These are phyloP conservation scores for Gadopsis marmoratus DNA, from an alignment of 2,797 vertebrate species.

Conservation along the genomic window DNA sequence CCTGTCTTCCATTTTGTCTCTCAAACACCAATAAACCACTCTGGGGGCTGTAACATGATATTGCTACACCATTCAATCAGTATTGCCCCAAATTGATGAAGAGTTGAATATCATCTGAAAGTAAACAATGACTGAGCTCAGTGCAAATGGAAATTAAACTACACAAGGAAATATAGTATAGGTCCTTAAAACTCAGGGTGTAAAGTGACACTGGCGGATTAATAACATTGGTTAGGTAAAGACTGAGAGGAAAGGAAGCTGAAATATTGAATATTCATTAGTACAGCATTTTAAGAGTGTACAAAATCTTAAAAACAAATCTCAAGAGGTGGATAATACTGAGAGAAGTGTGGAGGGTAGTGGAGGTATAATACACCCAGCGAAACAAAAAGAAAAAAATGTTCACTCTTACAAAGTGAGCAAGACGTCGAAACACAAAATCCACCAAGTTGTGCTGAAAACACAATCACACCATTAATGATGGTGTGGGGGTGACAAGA, in stretches of 20 bases:
- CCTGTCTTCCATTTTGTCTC: slow-evolving; percentile 18
- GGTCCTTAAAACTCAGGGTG: slow-evolving; percentile 62
- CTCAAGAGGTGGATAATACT: slow-evolving; percentile 63
- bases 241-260: slow-evolving; percentile 29
- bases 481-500: slow-evolving; percentile 70
- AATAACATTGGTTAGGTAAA: slow-evolving; percentile 62
- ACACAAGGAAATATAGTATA: slow-evolving; percentile 56
- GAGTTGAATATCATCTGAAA: slow-evolving; percentile 45
- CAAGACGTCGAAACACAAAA: slow-evolving; percentile 88
- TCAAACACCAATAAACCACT: slow-evolving; percentile 36
- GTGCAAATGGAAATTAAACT: slow-evolving; percentile 60
- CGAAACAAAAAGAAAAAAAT: slow-evolving; percentile 79
- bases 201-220: slow-evolving; percentile 66
- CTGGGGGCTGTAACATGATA: slow-evolving; percentile 43
- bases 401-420: slow-evolving; percentile 88
- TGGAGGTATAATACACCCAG: slow-evolving; percentile 75
- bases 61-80: slow-evolving; percentile 69
- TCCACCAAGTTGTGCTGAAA: slow-evolving; percentile 89
- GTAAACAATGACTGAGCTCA: slow-evolving; percentile 63
- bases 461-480: slow-evolving; percentile 91
- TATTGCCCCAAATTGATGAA: slow-evolving; percentile 63
- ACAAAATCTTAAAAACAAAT: slow-evolving; percentile 77
- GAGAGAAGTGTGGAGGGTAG: slow-evolving; percentile 50
- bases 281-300: slow-evolving; percentile 83
- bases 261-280: slow-evolving; percentile 80